These are phyloP conservation scores for Drosophila greeni DNA, from an alignment of 2,888 invertebrate species.

Conservation along the genomic window DNA sequence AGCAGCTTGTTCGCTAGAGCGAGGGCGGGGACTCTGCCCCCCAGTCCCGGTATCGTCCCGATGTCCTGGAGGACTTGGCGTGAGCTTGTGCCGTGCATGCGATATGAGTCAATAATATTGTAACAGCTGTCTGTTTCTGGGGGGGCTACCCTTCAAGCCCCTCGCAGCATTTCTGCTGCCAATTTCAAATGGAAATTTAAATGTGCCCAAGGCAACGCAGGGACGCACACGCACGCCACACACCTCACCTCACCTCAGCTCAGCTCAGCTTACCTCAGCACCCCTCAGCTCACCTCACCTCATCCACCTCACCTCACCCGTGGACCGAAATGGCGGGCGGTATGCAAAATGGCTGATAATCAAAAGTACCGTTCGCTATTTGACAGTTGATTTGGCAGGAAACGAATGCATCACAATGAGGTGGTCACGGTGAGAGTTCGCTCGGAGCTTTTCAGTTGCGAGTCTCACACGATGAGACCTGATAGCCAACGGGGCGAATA, in stretches of 20 bases:
- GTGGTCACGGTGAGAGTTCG: not conserved
- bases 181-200: conserved; percentile 66
- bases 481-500: not conserved
- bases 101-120: conserved; percentile 72
- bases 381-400: conserved; percentile 53
- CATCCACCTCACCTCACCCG: conserved; percentile 22
- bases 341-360: conserved; percentile 48
- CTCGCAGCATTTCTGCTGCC: conserved; percentile 35
- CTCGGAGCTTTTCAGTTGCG: not conserved
- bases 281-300: conserved; percentile 5
- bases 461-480: not conserved
- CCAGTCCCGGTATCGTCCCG: conserved; percentile 4
- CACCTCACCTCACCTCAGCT: conserved; percentile 22
- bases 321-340: conserved; percentile 19
- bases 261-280: not conserved
- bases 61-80: conserved; percentile 26
- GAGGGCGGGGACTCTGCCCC: too few species aligned
- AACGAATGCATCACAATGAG: conserved; percentile 32
- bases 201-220: conserved; percentile 38
- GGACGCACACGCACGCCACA: conserved; percentile 22
- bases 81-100: conserved; percentile 56
- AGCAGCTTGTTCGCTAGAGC: conserved; percentile 38
- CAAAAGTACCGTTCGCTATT: conserved; percentile 52
- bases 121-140: conserved; percentile 63
- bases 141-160: conserved; percentile 16